These are phyloP conservation scores for Noctua pronuba DNA, from an alignment of 2,888 invertebrate genomes.

Conservation along the genomic window DNA sequence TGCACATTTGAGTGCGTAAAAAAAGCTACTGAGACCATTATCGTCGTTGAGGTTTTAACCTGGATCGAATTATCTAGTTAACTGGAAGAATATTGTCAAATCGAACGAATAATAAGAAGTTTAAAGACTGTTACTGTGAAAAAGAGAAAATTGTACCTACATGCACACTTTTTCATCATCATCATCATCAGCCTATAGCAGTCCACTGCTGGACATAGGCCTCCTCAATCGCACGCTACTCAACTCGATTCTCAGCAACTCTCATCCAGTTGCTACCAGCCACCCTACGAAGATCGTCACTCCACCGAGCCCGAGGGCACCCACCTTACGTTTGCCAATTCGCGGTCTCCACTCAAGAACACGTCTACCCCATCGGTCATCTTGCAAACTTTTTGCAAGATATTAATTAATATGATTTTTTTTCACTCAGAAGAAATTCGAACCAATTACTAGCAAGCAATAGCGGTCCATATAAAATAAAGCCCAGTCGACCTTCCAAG, in stretches of 20 bases:
- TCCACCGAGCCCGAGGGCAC: no score
- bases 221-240: no score
- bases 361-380: no score
- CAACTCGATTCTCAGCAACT: no score
- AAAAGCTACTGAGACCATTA: neutral
- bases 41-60: neutral
- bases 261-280: no score
- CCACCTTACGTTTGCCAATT: no score
- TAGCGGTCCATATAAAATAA: neutral
- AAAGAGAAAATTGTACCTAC: neutral
- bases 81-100: neutral
- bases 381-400: no score
- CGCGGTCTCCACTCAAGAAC: no score
- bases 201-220: no score
- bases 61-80: neutral
- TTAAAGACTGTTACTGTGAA: neutral
- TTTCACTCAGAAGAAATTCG: neutral
- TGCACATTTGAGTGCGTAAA: neutral
- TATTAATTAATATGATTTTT: no score
- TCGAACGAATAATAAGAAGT: neutral
- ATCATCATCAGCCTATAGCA: no score
- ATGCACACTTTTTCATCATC: neutral
- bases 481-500: constrained; percentile 20
- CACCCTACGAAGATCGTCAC: no score
- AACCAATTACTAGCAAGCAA: constrained; percentile 11